phyloP scores from a whole-genome alignment of 2,797 vertebrate species.

The Rhincodon typus region DNA sequence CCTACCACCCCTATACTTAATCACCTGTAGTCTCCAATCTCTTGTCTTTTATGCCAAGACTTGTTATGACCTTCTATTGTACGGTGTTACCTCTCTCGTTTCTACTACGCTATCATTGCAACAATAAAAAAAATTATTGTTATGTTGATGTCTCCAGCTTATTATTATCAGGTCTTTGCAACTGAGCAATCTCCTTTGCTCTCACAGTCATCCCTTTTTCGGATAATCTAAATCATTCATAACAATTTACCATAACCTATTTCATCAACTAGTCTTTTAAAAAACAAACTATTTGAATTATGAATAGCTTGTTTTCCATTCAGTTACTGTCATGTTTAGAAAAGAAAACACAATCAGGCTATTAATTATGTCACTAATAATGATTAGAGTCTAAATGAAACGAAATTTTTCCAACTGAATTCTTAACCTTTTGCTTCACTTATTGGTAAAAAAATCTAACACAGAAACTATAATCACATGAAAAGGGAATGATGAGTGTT shows the following conservation, averaged over 20 bases:
- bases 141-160: background rate
- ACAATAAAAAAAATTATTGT: background rate
- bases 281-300: background rate
- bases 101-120: background rate
- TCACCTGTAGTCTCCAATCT: background rate
- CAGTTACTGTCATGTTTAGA: background rate
- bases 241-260: background rate
- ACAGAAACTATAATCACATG: background rate
- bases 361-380: background rate
- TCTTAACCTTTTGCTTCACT: background rate
- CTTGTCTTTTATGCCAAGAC: background rate
- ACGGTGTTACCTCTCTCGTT: background rate
- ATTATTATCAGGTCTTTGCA: background rate
- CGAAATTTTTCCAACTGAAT: background rate
- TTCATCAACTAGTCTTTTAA: background rate
- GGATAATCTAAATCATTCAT: background rate
- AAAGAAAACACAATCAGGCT: background rate
- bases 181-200: background rate
- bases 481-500: background rate
- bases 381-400: background rate
- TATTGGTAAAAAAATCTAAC: background rate
- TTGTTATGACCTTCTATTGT: background rate
- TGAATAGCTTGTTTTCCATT: background rate
- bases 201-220: background rate
- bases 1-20: background rate